Conservation (phyloP, 2,113 vertebrate species). For the Colaptes auratus region DNA sequence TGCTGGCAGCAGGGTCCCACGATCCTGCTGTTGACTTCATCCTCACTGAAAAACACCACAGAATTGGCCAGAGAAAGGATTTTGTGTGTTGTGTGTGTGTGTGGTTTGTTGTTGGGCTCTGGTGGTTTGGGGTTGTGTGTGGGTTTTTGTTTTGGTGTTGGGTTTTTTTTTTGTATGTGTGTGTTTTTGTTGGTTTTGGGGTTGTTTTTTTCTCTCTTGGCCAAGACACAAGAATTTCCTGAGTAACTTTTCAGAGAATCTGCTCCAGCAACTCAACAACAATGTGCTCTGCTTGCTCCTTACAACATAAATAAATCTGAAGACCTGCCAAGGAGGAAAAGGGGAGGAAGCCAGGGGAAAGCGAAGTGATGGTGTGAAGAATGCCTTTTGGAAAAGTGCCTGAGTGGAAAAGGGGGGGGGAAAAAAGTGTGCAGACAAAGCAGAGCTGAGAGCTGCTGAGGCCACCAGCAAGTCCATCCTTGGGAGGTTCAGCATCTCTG, state of each 20-base stretch:
- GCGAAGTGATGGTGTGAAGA: neutral
- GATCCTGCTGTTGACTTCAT: neutral
- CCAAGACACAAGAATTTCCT: constrained; percentile 17
- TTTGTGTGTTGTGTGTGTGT: neutral
- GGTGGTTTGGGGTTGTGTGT: too few species aligned
- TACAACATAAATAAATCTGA: constrained; percentile 13
- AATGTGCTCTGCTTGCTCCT: neutral
- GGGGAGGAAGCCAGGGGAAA: neutral
- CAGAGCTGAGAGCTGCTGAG: neutral
- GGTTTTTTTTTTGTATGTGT: neutral
- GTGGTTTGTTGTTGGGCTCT: neutral
- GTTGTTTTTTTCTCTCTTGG: neutral
- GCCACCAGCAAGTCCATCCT: neutral
- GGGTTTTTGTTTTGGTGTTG: neutral
- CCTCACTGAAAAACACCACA: neutral
- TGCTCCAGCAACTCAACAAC: neutral
- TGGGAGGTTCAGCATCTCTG: neutral
- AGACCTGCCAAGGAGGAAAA: constrained; percentile 3
- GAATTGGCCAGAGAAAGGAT: neutral
- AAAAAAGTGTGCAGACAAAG: neutral
- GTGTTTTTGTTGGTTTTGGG: neutral
- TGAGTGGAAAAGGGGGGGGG: neutral
- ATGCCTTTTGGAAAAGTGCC: neutral
- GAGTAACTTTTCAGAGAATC: neutral
- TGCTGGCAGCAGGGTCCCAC: accelerated